Conservation (phyloP, 2,888 invertebrate species). For the Micropterix aruncella region DNA sequence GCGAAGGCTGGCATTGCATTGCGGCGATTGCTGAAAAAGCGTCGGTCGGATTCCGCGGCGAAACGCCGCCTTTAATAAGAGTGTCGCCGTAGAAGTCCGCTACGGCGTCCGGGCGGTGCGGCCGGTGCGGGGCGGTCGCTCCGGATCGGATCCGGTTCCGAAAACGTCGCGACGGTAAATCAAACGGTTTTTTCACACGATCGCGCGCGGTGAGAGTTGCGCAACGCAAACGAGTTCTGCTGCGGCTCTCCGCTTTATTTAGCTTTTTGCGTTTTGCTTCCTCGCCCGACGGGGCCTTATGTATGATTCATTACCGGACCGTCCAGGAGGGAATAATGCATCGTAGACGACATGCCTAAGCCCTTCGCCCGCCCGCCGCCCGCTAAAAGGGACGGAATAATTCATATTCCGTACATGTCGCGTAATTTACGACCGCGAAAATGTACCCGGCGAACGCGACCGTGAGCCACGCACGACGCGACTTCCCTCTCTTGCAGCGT, state of each 20-base stretch:
- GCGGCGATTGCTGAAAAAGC: not conserved
- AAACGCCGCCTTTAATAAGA: not conserved
- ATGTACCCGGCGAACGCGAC: slow-evolving; percentile 7
- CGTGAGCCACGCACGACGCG: no score
- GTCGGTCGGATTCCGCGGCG: not conserved
- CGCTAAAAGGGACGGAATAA: slow-evolving; percentile 22
- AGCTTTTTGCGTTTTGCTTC: not conserved
- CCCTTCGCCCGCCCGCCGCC: slow-evolving; percentile 5
- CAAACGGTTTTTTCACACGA: slow-evolving; percentile 5
- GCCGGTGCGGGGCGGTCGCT: no score
- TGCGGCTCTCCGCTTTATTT: not conserved
- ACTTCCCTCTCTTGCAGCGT: no score
- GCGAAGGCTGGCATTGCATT: not conserved
- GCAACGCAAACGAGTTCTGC: slow-evolving; percentile 7
- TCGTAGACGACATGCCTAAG: slow-evolving; percentile 11
- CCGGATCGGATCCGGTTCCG: not conserved
- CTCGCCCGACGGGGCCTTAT: slow-evolving; percentile 29
- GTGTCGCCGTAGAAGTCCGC: not conserved
- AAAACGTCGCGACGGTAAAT: slow-evolving; percentile 6
- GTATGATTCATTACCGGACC: slow-evolving; percentile 37
- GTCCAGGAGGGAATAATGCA: slow-evolving; percentile 26
- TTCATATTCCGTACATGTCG: slow-evolving; percentile 38
- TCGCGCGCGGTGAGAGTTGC: not conserved
- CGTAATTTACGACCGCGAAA: slow-evolving; percentile 28
- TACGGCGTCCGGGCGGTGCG: no score